Evolutionary conservation across 1,140 invertebrate species (phyloP), one percentile per base, ranked within the genome.

Genomic region (Drosophila virilis): DNA sequence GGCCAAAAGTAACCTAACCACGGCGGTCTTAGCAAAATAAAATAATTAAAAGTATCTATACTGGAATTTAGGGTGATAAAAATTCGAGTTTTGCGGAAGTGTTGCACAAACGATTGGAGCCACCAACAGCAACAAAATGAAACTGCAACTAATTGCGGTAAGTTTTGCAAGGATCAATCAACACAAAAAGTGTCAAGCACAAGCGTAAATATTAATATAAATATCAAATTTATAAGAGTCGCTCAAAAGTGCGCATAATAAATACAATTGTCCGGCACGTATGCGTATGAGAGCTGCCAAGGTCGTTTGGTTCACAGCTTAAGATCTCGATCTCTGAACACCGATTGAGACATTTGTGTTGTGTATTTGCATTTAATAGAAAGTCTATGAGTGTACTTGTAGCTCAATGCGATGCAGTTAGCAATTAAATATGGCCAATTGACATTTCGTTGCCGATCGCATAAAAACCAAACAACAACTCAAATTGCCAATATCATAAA

Each of bases 331-430:
- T 50, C 54, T 43, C 43, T 10, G 46, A 42, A 28, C 40, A 32
- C 9, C 32, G 60, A 84, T 83, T 76, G 65, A 80, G 66, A 66
- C 66, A 52, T 74, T 77, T 46, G 48, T 68, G 58, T 59, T 74
- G 43, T 65, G 52, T 60, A 86, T 88, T 88, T 83, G 84, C 84
- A 88, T 88, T 88, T 77, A 54, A 72, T 88, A 84, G 83, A 88
- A 88, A 88, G 83, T 88, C 68, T 43, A 54, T 70, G 45, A 65
- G 68, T 76, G 61, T 58, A 48, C 45, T 48, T 62, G 42, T 78
- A 71, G 33, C 43, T 75, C 74, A 85, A 85, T 84, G 69, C 62
- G 67, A 80, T 46, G 77, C 82, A 81, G 81, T 85, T 78, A 80
- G 76, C 82, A 79, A 88, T 86, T 82, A 88, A 77, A 69, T 77